Percentiles rank a stretch among this genome's conserved stretches.
Evolutionary conservation across 2,888 invertebrate genomes (phyloP).

Genomic region (Halocaridina rubra): DNA sequence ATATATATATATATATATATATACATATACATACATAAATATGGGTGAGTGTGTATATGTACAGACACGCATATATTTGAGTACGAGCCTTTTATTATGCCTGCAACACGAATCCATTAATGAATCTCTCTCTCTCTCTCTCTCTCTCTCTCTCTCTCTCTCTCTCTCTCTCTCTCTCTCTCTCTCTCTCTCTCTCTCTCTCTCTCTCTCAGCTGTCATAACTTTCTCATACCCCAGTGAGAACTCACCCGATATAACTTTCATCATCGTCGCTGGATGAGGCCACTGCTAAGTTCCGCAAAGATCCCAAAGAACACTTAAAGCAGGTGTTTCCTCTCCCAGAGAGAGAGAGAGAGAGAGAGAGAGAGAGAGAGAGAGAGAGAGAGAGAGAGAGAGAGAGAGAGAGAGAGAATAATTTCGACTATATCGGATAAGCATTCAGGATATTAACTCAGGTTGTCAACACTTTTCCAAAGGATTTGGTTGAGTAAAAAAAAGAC

Average conservation of each 20-base stretch:
- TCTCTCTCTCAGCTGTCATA: background rate
- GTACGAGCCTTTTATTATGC: no score
- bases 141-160: background rate
- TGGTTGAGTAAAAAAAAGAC: background rate
- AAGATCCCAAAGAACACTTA: no score
- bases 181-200: background rate
- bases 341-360: background rate
- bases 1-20: background rate
- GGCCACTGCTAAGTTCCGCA: no score
- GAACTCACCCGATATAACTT: no score
- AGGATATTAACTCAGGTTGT: background rate
- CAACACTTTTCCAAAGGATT: background rate
- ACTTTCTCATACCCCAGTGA: no score
- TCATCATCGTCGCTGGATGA: no score
- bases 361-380: background rate
- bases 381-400: background rate
- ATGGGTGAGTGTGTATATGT: background rate
- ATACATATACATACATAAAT: background rate
- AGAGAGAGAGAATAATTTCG: background rate
- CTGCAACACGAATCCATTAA: no score
- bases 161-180: background rate
- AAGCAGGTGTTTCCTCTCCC: no score
- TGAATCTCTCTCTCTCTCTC: no score
- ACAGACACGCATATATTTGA: no score
- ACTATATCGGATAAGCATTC: background rate